A percentile compares a stretch with the other conserved stretches of the same genome.
Conservation (phyloP, 2,113 vertebrate genomes). For the Neopipo cinnamomea region DNA sequence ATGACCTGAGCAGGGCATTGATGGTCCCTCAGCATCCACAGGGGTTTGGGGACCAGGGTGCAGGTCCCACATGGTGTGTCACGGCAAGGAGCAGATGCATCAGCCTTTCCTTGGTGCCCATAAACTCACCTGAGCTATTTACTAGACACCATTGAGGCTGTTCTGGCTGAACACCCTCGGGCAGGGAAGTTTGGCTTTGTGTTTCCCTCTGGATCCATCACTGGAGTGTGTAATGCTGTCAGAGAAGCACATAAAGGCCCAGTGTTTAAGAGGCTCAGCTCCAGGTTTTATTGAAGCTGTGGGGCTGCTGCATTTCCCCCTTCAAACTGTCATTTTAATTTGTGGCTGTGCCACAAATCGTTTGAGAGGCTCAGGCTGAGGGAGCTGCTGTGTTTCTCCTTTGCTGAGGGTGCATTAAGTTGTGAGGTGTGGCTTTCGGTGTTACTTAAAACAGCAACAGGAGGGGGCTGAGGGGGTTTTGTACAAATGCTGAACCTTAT, state of each 20-base stretch:
- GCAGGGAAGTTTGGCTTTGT: neutral
- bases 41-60: neutral
- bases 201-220: neutral
- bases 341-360: neutral
- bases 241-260: neutral
- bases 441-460: neutral
- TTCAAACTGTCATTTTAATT: neutral
- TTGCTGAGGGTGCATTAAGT: neutral
- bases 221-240: neutral
- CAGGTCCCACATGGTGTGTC: neutral
- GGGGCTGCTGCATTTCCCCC: neutral
- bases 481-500: neutral
- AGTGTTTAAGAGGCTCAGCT: neutral
- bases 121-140: neutral
- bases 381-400: neutral
- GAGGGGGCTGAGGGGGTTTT: neutral
- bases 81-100: neutral
- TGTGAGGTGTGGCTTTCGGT: neutral
- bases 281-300: constrained; percentile 38
- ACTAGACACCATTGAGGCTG: neutral
- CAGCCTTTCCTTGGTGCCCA: neutral
- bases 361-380: neutral
- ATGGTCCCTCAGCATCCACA: fast-evolving
- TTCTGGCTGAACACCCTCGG: fast-evolving
- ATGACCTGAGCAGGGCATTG: neutral